A percentile compares a stretch with the other conserved stretches of the same genome.
Conservation (phyloP, 2,888 invertebrate genomes). For the Troides aeacus region DNA sequence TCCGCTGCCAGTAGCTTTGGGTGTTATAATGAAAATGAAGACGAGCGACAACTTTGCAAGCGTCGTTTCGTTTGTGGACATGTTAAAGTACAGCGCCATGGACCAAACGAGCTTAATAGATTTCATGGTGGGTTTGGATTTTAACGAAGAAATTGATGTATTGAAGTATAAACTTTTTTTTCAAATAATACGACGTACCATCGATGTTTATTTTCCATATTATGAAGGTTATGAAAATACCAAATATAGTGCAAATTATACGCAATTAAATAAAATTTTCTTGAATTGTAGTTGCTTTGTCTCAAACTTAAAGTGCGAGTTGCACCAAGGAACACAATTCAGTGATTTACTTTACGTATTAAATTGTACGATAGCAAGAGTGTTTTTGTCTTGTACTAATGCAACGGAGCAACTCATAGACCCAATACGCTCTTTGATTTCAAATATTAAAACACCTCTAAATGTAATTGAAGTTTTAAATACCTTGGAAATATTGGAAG, state of each 20-base stretch:
- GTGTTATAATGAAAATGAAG: background rate
- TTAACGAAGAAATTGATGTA: constrained; percentile 12
- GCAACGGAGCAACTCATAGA: background rate
- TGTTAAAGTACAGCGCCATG: constrained; percentile 5
- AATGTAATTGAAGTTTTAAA: constrained; percentile 1
- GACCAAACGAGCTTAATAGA: constrained; percentile 5
- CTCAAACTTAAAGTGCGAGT: background rate
- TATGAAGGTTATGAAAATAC: background rate
- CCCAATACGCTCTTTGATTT: background rate
- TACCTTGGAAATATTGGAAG: constrained; percentile 10
- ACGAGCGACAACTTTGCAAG: background rate
- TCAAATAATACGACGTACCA: constrained; percentile 11
- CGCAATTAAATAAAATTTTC: background rate
- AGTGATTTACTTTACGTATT: constrained; percentile 18
- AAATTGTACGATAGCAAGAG: constrained; percentile 13
- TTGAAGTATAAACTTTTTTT: constrained; percentile 20
- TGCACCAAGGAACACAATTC: constrained; percentile 1
- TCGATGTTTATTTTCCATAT: constrained; percentile 13
- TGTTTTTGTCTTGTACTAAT: constrained; percentile 5
- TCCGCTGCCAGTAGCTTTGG: background rate
- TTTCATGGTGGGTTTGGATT: constrained; percentile 17
- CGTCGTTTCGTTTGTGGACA: constrained; percentile 7
- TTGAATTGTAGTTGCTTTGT: constrained; percentile 3
- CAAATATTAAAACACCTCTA: constrained; percentile 1
- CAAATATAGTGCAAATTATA: background rate